A percentile compares a stretch with the other conserved stretches of the same genome.
These are phyloP conservation scores for Psettodes erumei DNA, from an alignment of 2,113 vertebrate genomes.

Conservation along the genomic window DNA sequence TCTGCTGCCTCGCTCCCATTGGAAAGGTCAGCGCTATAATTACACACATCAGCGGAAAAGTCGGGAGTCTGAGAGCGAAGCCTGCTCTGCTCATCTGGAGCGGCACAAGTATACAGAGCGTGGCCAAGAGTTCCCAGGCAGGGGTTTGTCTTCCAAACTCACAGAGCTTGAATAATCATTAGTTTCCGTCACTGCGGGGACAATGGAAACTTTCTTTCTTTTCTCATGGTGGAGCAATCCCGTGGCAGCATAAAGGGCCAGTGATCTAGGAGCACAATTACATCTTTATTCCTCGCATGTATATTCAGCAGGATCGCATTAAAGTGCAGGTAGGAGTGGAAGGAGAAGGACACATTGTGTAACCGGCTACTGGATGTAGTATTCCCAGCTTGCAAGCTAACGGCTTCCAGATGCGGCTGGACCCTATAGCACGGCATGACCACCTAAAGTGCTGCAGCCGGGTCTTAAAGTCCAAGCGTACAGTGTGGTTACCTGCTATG, in stretches of 20 bases:
- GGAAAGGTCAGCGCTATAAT: conserved; percentile 79
- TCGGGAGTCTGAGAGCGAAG: conserved; percentile 44
- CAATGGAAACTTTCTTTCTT: conserved; percentile 72
- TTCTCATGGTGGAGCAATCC: conserved; percentile 41
- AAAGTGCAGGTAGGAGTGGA: conserved; percentile 35
- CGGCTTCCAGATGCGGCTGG: conserved; percentile 69
- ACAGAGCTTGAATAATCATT: conserved; percentile 70
- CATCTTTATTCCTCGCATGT: conserved; percentile 17
- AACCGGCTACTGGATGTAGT: conserved; percentile 17
- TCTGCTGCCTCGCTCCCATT: conserved; percentile 55
- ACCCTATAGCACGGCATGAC: conserved; percentile 31
- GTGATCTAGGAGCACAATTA: conserved; percentile 22
- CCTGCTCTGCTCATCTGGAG: conserved; percentile 65
- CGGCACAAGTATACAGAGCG: conserved; percentile 24
- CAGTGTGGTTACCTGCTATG: conserved; percentile 89
- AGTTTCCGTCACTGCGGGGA: conserved; percentile 62
- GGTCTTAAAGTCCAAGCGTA: conserved; percentile 33
- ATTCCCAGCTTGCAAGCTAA: conserved; percentile 47
- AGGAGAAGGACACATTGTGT: conserved; percentile 36
- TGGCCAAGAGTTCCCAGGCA: conserved; percentile 41
- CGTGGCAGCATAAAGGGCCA: background rate
- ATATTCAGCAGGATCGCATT: conserved; percentile 31
- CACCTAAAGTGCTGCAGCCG: conserved; percentile 40
- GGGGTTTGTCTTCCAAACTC: conserved; percentile 41
- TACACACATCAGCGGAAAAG: conserved; percentile 79